These are phyloP conservation scores for Pseudorasbora parva DNA, from an alignment of 2,113 vertebrate species.

Conservation along the genomic window DNA sequence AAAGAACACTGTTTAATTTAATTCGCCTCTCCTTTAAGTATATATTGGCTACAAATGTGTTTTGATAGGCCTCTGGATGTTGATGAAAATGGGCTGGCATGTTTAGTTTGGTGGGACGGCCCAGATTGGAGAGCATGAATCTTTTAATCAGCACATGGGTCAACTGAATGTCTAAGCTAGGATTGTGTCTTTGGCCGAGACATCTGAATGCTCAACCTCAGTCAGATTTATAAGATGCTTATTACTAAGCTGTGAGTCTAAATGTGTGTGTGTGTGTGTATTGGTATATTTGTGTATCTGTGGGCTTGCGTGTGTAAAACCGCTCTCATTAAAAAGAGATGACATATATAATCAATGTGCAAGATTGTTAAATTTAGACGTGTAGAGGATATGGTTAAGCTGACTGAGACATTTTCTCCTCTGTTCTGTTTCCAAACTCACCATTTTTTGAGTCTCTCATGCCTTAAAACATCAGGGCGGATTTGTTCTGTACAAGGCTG, in stretches of 20 bases:
- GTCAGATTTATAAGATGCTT: slow-evolving; percentile 63
- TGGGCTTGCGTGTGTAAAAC: slow-evolving; percentile 50
- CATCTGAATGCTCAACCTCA: slow-evolving; percentile 59
- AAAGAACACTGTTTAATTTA: neutral
- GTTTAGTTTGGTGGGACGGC: slow-evolving; percentile 55
- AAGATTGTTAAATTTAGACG: slow-evolving; percentile 64
- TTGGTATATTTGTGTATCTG: slow-evolving; percentile 35
- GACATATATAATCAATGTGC: slow-evolving; percentile 62
- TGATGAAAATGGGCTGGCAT: slow-evolving; percentile 51
- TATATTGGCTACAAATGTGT: slow-evolving; percentile 34
- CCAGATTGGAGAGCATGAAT: slow-evolving; percentile 60
- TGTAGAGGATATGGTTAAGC: slow-evolving; percentile 62
- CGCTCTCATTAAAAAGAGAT: slow-evolving; percentile 65
- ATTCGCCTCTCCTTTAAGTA: slow-evolving; percentile 13
- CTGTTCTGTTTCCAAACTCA: slow-evolving; percentile 64
- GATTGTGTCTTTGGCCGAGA: slow-evolving; percentile 63
- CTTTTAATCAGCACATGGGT: slow-evolving; percentile 65
- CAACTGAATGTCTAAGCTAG: slow-evolving; percentile 67
- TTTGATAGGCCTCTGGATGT: slow-evolving; percentile 43
- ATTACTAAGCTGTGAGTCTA: slow-evolving; percentile 48
- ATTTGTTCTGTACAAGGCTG: slow-evolving; percentile 51
- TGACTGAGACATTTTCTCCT: slow-evolving; percentile 56
- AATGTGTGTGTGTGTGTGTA: slow-evolving; percentile 34
- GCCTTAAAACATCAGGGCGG: slow-evolving; percentile 51
- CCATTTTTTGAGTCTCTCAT: slow-evolving; percentile 49